A percentile compares a stretch with the other conserved stretches of the same genome.
Conservation (phyloP, 2,797 vertebrate species). For the Limnodromus scolopaceus region DNA sequence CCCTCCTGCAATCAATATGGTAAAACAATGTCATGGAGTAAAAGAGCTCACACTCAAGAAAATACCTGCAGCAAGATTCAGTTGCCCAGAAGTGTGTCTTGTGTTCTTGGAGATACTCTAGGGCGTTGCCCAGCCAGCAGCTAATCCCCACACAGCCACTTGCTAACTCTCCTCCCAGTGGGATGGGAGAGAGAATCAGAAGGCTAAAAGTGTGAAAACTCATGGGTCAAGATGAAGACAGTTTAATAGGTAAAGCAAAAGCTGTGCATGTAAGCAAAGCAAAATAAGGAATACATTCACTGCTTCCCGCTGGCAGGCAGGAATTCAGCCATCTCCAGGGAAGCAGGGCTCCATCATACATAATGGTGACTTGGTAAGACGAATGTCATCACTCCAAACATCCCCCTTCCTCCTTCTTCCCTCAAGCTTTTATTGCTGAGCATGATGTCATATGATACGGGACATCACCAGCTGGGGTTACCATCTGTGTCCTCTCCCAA, state of each 20-base stretch:
- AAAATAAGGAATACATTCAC: background rate
- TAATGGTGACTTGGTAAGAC: background rate
- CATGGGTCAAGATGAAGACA: rapidly evolving
- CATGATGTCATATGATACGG: rapidly evolving
- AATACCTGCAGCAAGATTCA: background rate
- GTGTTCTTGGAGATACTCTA: background rate
- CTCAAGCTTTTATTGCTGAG: background rate
- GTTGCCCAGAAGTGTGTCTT: background rate
- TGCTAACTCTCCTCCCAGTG: rapidly evolving
- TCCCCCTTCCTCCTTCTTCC: rapidly evolving
- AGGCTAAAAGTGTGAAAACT: background rate
- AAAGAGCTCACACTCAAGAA: background rate
- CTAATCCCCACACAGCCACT: background rate
- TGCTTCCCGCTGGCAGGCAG: background rate
- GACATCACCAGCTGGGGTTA: background rate
- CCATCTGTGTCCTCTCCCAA: background rate
- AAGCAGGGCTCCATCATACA: rapidly evolving
- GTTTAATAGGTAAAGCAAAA: background rate
- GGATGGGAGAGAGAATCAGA: rapidly evolving
- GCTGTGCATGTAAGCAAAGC: rapidly evolving
- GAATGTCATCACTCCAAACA: rapidly evolving
- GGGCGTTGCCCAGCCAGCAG: rapidly evolving
- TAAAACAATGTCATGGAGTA: background rate
- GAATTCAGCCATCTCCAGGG: background rate
- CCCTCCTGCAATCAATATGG: background rate